These are phyloP conservation scores for Drosophila tani DNA, from an alignment of 1,140 invertebrate species.

Conservation along the genomic window DNA sequence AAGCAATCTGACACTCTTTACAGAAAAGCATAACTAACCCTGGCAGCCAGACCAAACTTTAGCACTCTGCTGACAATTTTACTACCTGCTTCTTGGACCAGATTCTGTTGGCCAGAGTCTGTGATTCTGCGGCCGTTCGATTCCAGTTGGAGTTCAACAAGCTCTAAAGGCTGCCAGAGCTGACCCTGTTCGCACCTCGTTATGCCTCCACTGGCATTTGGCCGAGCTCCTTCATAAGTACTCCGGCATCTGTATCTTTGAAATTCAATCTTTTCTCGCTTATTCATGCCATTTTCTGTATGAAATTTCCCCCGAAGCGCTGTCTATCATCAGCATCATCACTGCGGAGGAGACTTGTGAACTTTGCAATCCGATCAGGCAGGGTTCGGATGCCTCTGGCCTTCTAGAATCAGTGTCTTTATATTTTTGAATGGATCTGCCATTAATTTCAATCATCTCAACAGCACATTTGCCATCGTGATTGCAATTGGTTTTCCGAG, in stretches of 20 bases:
- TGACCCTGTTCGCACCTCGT: constrained; percentile 76
- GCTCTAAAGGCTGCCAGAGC: constrained; percentile 30
- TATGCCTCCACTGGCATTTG: constrained; percentile 55
- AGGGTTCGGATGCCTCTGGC: constrained; percentile 36
- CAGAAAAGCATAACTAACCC: constrained; percentile 6
- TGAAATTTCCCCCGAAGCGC: constrained; percentile 69
- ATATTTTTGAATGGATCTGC: constrained; percentile 45
- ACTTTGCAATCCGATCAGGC: constrained; percentile 44
- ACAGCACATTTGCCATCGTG: constrained; percentile 29
- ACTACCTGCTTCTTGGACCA: constrained; percentile 25
- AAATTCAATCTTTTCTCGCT: constrained; percentile 40
- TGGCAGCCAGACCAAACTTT: background rate
- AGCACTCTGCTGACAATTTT: constrained; percentile 40
- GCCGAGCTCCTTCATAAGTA: constrained; percentile 30
- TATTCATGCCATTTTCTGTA: constrained; percentile 63
- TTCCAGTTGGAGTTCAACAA: constrained; percentile 22
- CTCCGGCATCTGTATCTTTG: constrained; percentile 6
- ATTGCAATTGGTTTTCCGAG: constrained; percentile 33
- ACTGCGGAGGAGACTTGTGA: constrained; percentile 36
- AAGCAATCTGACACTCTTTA: constrained; percentile 22
- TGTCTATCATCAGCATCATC: constrained; percentile 68
- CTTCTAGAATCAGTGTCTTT: constrained; percentile 29
- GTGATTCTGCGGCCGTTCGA: constrained; percentile 2
- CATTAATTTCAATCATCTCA: constrained; percentile 61
- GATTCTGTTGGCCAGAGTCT: constrained; percentile 28